Base-by-base conservation (phyloP, 1,140 invertebrate genomes). In the Drosophila biarmipes region DNA sequence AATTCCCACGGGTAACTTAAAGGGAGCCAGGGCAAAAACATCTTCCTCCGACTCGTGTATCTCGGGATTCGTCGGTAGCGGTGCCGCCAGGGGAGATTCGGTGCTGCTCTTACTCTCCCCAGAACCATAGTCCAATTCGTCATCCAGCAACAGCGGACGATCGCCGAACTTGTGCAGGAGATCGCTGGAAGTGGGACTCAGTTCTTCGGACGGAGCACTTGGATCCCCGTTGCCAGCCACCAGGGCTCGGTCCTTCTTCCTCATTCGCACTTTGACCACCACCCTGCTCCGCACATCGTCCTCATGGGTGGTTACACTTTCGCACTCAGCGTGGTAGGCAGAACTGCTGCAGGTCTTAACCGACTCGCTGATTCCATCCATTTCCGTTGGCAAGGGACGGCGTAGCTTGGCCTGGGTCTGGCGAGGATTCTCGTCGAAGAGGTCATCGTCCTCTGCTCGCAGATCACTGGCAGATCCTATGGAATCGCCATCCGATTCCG, bases 391-490 rank as follows among this genome's bases (percentile, higher is more conserved):
- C 87, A 56, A 72, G 0, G 77, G 80, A 3, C 91, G 75, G 62
- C 86, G 52, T 17, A 79, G 62, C 43, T 85, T 91, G 46, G 68
- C 37, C 46, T 67, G 76, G 17, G 75, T 59, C 73, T 74, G 61
- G 68, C 92, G 19, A 27, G 80, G 90, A 78, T 78, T 93, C 92
- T 94, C 93, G 42, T 92, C 92, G 17, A 92, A 92, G 6, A 93
- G 90, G 35, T 94, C 93, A 58, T 95, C 94, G 63, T 95, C 94
- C 61, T 94, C 93, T 8, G 94, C 94, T 49, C 94, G 93, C 10
- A 96, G 91, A 92, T 96, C 96, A 80, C 95, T 95, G 0, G 95
- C 95, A 0, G 95, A 96, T 1, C 96, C 95, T 49, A 96, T 96
- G 0, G 95, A 96, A 78, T 96, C 95, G 0, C 80, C 90, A 64